Percentiles rank a stretch among this genome's conserved stretches.
These are phyloP conservation scores for Misgurnus anguillicaudatus DNA, from an alignment of 2,113 vertebrate genomes.

Conservation along the genomic window DNA sequence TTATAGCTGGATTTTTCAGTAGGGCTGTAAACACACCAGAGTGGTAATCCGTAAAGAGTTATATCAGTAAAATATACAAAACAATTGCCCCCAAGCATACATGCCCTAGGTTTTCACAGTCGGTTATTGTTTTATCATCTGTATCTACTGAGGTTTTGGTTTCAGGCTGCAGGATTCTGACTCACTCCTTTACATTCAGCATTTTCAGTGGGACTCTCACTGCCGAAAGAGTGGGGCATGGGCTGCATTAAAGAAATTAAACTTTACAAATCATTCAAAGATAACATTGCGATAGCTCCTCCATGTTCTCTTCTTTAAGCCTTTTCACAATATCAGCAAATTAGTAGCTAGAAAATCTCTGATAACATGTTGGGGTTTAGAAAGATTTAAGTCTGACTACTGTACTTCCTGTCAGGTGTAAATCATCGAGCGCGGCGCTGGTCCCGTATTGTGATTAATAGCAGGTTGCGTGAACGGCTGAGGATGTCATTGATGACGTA, in stretches of 20 bases:
- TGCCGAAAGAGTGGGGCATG: slow-evolving; percentile 54
- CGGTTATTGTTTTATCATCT: slow-evolving; percentile 16
- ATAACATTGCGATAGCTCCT: slow-evolving; percentile 63
- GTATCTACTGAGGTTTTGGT: slow-evolving; percentile 9
- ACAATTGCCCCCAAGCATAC: background rate
- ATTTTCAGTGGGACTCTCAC: slow-evolving; percentile 63
- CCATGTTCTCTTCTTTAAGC: background rate
- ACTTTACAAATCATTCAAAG: slow-evolving; percentile 68
- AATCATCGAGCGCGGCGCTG: slow-evolving; percentile 32
- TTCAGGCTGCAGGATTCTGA: slow-evolving; percentile 12
- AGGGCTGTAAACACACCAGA: too few species aligned
- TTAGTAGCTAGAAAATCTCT: background rate
- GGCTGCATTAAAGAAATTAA: slow-evolving; percentile 68
- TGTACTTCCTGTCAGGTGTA: slow-evolving; percentile 35
- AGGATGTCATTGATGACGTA: slow-evolving; percentile 45
- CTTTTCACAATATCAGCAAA: slow-evolving; percentile 12
- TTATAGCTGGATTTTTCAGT: too few species aligned
- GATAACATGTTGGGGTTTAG: background rate
- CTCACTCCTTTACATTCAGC: slow-evolving; percentile 43
- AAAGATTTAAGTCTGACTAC: slow-evolving; percentile 10
- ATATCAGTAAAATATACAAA: too few species aligned
- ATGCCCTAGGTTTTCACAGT: background rate
- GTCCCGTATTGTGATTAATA: slow-evolving; percentile 40
- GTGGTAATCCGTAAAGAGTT: background rate
- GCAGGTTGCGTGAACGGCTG: slow-evolving; percentile 12